Evolutionary conservation across 2,113 vertebrate genomes (phyloP).

Genomic region (Zosterops japonicus): DNA sequence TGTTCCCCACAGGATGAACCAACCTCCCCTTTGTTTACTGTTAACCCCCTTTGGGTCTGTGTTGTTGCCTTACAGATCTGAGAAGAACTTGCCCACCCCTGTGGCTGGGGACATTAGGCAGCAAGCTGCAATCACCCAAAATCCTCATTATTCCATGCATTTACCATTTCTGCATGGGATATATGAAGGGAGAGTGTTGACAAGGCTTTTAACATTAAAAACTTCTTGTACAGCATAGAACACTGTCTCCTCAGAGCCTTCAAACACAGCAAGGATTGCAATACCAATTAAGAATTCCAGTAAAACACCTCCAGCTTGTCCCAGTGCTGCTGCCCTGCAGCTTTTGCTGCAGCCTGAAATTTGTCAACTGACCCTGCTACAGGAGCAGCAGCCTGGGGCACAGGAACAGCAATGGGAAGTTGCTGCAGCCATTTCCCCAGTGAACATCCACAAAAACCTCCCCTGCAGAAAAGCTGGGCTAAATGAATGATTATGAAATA

Average conservation of each 20-base stretch:
- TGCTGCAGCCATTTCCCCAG: neutral
- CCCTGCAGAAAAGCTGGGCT: neutral
- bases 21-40: neutral
- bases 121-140: neutral
- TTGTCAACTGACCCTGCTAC: neutral
- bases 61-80: neutral
- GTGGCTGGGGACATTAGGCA: neutral
- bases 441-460: neutral
- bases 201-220: neutral
- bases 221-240: fast-evolving
- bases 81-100: neutral
- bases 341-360: neutral
- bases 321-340: neutral
- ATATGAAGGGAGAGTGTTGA: neutral
- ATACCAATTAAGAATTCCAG: neutral
- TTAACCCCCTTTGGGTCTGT: neutral
- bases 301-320: neutral
- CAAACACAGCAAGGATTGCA: neutral
- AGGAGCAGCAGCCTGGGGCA: neutral
- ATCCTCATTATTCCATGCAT: neutral
- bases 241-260: neutral
- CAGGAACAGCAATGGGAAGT: neutral
- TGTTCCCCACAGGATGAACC: neutral
- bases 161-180: neutral
- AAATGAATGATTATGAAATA: neutral